These are phyloP conservation scores for Cyprinella venusta DNA, from an alignment of 2,797 vertebrate species.

Conservation along the genomic window DNA sequence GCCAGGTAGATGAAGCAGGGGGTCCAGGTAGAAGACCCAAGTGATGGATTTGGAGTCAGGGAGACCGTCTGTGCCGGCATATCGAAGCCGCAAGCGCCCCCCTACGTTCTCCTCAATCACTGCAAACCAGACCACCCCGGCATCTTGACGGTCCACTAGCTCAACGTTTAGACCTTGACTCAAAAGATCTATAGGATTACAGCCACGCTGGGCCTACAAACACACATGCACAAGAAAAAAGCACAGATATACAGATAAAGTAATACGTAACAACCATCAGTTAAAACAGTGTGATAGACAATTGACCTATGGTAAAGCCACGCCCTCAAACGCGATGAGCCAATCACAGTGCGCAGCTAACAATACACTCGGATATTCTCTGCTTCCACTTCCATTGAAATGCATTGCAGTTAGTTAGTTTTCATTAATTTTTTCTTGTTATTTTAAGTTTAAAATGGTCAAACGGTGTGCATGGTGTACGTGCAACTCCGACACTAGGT, in stretches of 20 bases:
- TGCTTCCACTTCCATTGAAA: no score
- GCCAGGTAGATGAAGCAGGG: slow-evolving; percentile 90
- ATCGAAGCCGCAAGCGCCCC: slow-evolving; percentile 87
- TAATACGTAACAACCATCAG: not conserved
- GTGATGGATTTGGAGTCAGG: slow-evolving; percentile 82
- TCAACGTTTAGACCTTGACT: slow-evolving; percentile 88
- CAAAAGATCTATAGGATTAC: slow-evolving; percentile 92
- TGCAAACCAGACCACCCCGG: slow-evolving; percentile 85
- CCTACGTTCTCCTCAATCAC: slow-evolving; percentile 91
- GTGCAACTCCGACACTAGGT: no score
- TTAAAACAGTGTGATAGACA: not conserved
- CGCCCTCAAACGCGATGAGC: no score
- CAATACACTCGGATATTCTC: no score
- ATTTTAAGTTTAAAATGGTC: no score
- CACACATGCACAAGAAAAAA: not conserved
- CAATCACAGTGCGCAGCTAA: no score
- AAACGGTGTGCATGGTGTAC: no score
- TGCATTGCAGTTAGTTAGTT: no score
- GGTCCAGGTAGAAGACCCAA: slow-evolving; percentile 95
- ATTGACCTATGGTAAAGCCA: no score
- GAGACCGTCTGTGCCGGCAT: slow-evolving; percentile 84
- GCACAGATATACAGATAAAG: slow-evolving; percentile 3
- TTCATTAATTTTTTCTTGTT: no score
- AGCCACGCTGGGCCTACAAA: slow-evolving; percentile 87
- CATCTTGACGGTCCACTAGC: slow-evolving; percentile 83